Conservation (phyloP, 2,888 invertebrate species). For the Mythimna vitellina region DNA sequence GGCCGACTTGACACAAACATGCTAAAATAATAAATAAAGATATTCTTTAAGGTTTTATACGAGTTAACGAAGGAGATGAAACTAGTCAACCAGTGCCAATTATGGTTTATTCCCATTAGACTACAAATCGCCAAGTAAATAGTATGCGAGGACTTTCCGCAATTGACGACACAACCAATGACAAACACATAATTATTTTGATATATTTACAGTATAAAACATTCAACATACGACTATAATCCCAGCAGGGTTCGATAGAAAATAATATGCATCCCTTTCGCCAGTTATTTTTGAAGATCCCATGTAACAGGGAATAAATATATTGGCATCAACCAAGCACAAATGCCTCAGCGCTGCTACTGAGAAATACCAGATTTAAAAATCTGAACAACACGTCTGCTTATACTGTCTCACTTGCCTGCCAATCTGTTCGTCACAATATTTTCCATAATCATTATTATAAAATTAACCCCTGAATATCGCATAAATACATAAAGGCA, state of each 20-base stretch:
- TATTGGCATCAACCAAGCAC: not conserved
- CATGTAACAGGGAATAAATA: not conserved
- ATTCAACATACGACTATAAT: not conserved
- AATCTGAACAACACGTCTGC: too few species aligned
- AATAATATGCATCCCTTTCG: not conserved
- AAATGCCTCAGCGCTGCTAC: not conserved
- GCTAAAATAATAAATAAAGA: not conserved
- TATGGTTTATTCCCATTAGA: conserved; percentile 29
- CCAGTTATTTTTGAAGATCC: not conserved
- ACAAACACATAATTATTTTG: conserved; percentile 8
- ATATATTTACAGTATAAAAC: not conserved
- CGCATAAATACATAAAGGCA: too few species aligned
- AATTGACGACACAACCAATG: conserved; percentile 19
- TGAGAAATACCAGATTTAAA: not conserved
- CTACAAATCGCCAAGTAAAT: conserved; percentile 25
- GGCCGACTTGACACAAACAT: not conserved
- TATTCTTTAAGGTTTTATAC: not conserved
- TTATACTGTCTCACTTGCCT: too few species aligned
- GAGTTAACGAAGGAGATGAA: conserved; percentile 6
- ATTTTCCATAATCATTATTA: too few species aligned
- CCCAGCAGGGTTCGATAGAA: too few species aligned
- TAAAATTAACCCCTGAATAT: too few species aligned
- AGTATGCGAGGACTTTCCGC: conserved; percentile 44
- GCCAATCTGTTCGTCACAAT: too few species aligned
- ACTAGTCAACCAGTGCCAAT: conserved; percentile 1